Conservation (phyloP, 2,888 invertebrate genomes). For the Acronicta aceris region DNA sequence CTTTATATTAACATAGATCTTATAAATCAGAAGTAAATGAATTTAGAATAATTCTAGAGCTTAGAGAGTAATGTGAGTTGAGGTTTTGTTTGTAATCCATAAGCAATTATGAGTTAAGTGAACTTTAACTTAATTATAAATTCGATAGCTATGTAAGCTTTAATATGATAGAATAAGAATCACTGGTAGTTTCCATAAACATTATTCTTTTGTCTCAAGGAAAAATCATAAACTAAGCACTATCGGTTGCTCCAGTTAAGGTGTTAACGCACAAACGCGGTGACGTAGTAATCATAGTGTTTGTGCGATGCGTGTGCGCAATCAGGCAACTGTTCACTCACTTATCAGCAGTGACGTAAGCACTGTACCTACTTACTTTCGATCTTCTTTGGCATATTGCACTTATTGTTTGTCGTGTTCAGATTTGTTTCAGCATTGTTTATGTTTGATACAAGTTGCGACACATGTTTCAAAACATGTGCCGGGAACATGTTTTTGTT, state of each 20-base stretch:
- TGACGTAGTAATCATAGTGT: slow-evolving; percentile 46
- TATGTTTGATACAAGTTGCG: too few relatives aligned
- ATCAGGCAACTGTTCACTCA: slow-evolving; percentile 56
- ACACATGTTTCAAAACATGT: too few relatives aligned
- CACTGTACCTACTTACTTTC: slow-evolving; percentile 58
- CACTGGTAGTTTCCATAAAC: not conserved
- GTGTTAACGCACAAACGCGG: slow-evolving; percentile 25
- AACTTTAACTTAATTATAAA: too few relatives aligned
- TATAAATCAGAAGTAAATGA: too few relatives aligned
- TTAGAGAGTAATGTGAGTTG: too few relatives aligned
- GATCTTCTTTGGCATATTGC: slow-evolving; percentile 46
- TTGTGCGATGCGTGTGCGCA: slow-evolving; percentile 38
- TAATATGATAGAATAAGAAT: too few relatives aligned
- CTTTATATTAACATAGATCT: too few relatives aligned
- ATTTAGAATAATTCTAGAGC: too few relatives aligned
- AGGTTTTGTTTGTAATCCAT: too few relatives aligned
- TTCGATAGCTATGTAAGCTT: too few relatives aligned
- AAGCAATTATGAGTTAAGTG: too few relatives aligned
- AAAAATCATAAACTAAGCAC: slow-evolving; percentile 5
- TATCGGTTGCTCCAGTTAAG: slow-evolving; percentile 38
- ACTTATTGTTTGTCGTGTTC: slow-evolving; percentile 2
- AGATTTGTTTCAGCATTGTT: too few relatives aligned
- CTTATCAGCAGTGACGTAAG: slow-evolving; percentile 55
- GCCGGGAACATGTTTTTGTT: not conserved
- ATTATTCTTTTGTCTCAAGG: not conserved